Conservation (phyloP, 2,113 vertebrate genomes). For the Eulacestoma nigropectus region DNA sequence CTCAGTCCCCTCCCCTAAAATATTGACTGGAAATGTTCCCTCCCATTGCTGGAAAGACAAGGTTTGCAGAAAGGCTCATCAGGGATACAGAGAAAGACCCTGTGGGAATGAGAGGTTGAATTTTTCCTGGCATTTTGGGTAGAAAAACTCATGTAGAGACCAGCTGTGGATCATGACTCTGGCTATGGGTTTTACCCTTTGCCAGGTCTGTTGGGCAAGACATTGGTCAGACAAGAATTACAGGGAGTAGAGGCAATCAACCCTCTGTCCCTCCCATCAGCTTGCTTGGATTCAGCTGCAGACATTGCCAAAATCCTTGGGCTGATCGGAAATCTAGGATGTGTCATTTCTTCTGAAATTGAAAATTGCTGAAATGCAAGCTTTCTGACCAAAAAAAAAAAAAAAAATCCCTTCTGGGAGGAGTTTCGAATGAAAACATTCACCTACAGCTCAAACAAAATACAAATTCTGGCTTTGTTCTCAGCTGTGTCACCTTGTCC, state of each 20-base stretch:
- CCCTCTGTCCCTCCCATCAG: no score
- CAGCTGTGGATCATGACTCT: not conserved
- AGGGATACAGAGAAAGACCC: not conserved
- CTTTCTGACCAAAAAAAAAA: not conserved
- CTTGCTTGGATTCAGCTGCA: not conserved
- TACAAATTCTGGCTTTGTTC: not conserved
- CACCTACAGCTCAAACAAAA: not conserved
- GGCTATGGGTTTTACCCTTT: not conserved
- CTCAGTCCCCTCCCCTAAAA: not conserved
- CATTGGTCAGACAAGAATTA: not conserved
- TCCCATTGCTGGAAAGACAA: not conserved
- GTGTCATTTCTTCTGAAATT: not conserved
- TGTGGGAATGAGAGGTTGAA: not conserved
- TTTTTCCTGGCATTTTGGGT: not conserved
- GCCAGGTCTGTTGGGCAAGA: not conserved
- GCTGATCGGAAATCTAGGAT: not conserved
- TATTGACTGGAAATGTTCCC: not conserved
- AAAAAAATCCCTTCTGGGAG: not conserved
- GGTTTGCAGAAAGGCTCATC: not conserved
- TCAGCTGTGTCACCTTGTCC: not conserved
- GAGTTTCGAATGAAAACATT: not conserved
- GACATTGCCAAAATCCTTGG: not conserved
- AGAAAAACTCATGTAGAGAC: not conserved
- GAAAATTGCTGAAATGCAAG: not conserved
- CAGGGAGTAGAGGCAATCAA: not conserved